Base-by-base conservation (phyloP, 1,140 invertebrate species). In the Nebria ingens region DNA sequence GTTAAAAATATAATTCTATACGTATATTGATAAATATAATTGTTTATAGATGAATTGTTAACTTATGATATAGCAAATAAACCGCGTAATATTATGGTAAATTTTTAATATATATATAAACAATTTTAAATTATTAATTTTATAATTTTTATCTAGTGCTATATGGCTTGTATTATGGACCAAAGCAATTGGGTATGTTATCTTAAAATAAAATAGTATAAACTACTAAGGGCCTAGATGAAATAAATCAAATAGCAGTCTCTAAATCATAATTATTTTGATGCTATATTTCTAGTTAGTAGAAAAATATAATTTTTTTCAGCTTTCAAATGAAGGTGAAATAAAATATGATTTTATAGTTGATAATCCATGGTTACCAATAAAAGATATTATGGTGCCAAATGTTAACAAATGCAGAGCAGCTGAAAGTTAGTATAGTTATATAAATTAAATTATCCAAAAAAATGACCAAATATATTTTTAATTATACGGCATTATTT, bases 101-200 rank as follows among this genome's bases (percentile, higher is more conserved):
- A 15, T 49, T 49, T 34, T 51, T 53, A 51, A 15, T 19, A 34
- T 21, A 54, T 45, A 23, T 40, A 20, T 34, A 22, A 34, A 34
- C 6, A 34, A 34, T 34, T 9, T 34, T 34, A 34, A 6, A 34
- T 9, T 9, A 34, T 34, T 34, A 34, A 38, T 51, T 21, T n/a
- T n/a, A n/a, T n/a, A 19, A 22, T 57, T 53, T 20, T 21, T 55
- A 59, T 61, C 52, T 45, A 64, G 62, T 62, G 61, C 42, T 64
- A 64, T 19, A 64, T 64, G 62, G 62, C 62, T 23, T 64, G 62
- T 52, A 29, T 64, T 2, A 64, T 64, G 62, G n/a, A 56, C 20
- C 58, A 61, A 56, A 58, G 59, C 29, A 64, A 61, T 58, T 64
- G 62, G 62, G 62, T 64, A 58, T 40, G 54, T 57, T 21, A 52